phyloP scores from a whole-genome alignment of 1,140 invertebrate species.

The Acromyrmex echinatior region DNA sequence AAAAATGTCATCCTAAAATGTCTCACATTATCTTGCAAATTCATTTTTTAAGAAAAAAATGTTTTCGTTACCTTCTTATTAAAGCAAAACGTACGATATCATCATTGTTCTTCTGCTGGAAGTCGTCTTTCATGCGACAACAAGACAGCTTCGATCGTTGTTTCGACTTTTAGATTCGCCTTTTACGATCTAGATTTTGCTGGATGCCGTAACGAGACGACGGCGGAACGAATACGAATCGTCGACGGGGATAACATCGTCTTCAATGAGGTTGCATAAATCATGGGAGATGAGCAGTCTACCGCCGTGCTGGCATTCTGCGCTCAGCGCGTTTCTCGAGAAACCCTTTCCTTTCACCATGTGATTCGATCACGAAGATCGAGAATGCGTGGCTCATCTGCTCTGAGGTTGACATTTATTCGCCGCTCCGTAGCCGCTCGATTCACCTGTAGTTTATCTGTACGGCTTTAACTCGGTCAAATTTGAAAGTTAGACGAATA shows the following conservation, averaged over 20 bases:
- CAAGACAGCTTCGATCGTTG: constrained; percentile 17
- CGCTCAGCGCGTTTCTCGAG: constrained; percentile 57
- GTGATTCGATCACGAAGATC: constrained; percentile 56
- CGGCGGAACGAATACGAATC: constrained; percentile 54
- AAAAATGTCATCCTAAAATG: background rate
- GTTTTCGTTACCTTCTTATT: background rate
- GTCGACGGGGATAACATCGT: constrained; percentile 45
- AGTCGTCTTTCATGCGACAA: background rate
- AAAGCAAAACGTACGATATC: background rate
- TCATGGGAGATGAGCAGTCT: constrained; percentile 66
- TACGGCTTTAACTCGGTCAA: background rate
- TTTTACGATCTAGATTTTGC: constrained; percentile 49
- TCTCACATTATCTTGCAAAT: background rate
- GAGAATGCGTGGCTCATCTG: constrained; percentile 52
- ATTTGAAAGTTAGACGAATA: constrained; percentile 5
- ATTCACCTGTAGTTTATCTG: constrained; percentile 36
- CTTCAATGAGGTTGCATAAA: constrained; percentile 79
- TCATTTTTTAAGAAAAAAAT: constrained; percentile 6
- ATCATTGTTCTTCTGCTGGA: background rate
- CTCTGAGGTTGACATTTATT: constrained; percentile 72
- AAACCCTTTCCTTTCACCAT: constrained; percentile 79
- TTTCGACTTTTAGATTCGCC: constrained; percentile 35
- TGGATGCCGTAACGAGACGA: constrained; percentile 39
- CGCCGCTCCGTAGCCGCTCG: constrained; percentile 17
- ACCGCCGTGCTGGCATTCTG: constrained; percentile 69